Base-by-base conservation (phyloP, 1,140 invertebrate species). In the Colletes latitarsis region DNA sequence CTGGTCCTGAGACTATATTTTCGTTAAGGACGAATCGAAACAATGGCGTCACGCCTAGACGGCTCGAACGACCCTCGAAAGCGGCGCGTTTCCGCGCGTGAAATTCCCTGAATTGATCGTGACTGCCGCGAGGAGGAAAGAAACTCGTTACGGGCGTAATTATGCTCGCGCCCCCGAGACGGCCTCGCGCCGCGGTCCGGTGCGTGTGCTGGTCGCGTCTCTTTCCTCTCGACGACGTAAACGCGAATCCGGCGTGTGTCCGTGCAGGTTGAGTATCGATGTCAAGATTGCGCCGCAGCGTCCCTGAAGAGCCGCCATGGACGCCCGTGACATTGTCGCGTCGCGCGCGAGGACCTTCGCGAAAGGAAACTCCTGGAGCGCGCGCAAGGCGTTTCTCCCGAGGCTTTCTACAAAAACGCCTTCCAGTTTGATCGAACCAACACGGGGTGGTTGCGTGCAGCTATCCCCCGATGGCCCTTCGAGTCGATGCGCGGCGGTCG, bases 251-350 rank as follows among this genome's bases (percentile, higher is more conserved):
- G 55, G 17, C 63, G 41, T 19, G 39, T 30, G 70, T 64, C 71
- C 46, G 68, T 41, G 76, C 66, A 5, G 21, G 64, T 52, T 64
- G 58, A 87, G 76, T 89, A 90, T 91, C 87, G 90, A 91, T 90
- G 87, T 90, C 86, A 88, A 88, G 87, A 92, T 89, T 90, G 86
- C 69, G 74, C 78, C 70, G 78, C 83, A 86, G 87, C 63, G 87
- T 86, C 89, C 86, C 89, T 85, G 86, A 80, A 79, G 79, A 82
- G 77, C 30, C 75, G 49, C 70, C 62, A 76, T 57, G 75, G 78
- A 88, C 72, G 88, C 82, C 91, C 90, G 86, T 92, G 92, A 92
- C 91, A 92, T 92, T 93, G 92, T 85, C 87, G 82, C 83, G 85
- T 89, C 83, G 83, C 87, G 88, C 87, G 88, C 88, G 89, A 92